Base-by-base conservation (phyloP, 92 coral and sea anemone genomes). In the Metridium senile region DNA sequence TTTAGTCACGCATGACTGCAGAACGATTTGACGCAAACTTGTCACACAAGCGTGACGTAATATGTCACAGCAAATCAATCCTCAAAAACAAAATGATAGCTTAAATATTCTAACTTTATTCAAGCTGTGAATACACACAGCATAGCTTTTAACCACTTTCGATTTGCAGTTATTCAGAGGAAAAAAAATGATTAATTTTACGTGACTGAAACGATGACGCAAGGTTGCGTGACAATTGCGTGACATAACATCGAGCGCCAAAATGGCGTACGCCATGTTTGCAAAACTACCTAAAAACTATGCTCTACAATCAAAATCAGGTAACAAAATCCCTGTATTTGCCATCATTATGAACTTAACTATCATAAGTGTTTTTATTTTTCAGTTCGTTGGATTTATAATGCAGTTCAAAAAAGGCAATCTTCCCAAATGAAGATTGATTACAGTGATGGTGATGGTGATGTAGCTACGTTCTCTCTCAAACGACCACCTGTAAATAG, bases 401-500 rank as follows among this genome's bases (percentile, higher is more conserved):
- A 30, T 63, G n/a, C 21, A 3, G 10, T 28, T 1, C 22, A 59
- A 59, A 22, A 28, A 59, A 21, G 26, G 17, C 28, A 19, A 19
- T 65, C 47, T 9, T 65, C 70, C 17, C 16, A 54, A 2, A 10
- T 54, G 25, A 28, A 57, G 26, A 72, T 43, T 11, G 51, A 72
- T 1, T 72, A 56, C 77, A 72, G 52, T 19, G 16, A 49, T n/a
- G n/a, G n/a, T 26, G 70, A 84, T 56, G 93, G 93, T 27, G 78
- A 79, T 16, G 72, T 89, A 26, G 82, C 96, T 11, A 67, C 91
- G 26, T 66, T 95, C 13, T 74, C 74, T 74, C 81, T 95, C 72
- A 87, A 81, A 43, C 82, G 97, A 47, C 75, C 83, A 39, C 99
- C 99, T 22, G 99, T 95, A 49, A 95, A 95, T 77, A 86, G 95